Percentiles rank a stretch among this genome's conserved stretches.
phyloP scores from a whole-genome alignment of 2,113 vertebrate genomes.

The Varanus salvator region DNA sequence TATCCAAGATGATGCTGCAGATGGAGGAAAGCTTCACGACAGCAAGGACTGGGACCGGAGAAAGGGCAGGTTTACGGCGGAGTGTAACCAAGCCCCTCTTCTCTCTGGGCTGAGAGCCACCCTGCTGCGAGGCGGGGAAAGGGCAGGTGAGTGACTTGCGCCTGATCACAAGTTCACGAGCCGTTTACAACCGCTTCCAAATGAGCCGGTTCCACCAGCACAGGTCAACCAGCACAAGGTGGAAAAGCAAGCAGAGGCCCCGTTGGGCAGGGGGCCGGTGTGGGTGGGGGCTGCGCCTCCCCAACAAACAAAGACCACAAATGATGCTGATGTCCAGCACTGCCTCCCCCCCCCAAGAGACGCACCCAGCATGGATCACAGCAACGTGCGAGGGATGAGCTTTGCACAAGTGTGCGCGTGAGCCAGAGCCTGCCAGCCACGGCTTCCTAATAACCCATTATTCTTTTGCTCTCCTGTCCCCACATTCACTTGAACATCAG shows the following conservation, averaged over 20 bases:
- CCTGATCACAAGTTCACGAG: too few species aligned
- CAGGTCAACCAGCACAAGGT: constrained; percentile 18
- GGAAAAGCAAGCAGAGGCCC: background rate
- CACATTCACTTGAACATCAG: background rate
- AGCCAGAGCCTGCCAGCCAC: background rate
- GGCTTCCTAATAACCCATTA: too few species aligned
- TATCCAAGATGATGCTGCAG: background rate
- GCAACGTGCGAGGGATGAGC: background rate
- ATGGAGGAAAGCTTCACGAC: too few species aligned
- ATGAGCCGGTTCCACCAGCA: background rate
- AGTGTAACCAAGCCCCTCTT: background rate
- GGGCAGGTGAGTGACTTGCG: background rate
- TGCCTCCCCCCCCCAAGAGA: constrained; percentile 2
- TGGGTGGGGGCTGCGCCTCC: too few species aligned
- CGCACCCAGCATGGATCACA: background rate
- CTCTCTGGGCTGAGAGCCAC: background rate
- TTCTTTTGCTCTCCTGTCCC: too few species aligned
- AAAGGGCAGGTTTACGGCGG: background rate
- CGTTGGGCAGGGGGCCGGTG: background rate
- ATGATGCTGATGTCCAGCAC: background rate
- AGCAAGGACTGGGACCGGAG: background rate
- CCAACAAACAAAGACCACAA: background rate
- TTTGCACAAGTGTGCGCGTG: background rate
- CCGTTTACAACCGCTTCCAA: accelerated
- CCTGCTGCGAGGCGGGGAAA: background rate